Base-by-base conservation (phyloP, 2,113 vertebrate genomes). In the Furnarius figulus region DNA sequence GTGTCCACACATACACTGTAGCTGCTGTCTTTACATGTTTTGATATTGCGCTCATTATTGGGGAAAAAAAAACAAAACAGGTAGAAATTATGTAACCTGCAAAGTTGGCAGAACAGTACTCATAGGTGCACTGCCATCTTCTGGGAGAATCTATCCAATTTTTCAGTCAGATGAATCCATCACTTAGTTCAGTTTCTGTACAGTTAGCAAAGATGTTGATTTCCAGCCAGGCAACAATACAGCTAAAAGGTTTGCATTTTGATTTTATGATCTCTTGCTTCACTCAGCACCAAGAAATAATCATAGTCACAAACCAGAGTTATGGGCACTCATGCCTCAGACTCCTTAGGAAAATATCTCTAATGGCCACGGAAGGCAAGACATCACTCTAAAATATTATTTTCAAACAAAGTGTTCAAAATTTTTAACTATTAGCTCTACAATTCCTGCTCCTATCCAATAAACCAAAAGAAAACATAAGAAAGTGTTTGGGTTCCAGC, bases 61-160 rank as follows among this genome's bases (percentile, higher is more conserved):
- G 8, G n/a, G n/a, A n/a, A n/a, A n/a, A n/a, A n/a, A n/a, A n/a
- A 20, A 77, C 86, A 59, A 55, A 28, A 42, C 40, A 63, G 14
- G 25, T 73, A 76, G 9, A 70, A 81, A 83, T 44, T 0, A 23
- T 6, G 20, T 2, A 50, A 56, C 2, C 65, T 89, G 33, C 18
- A 85, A 81, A 75, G 24, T 15, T 83, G 90, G 30, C 40, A 86
- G 65, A 93, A 86, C 44, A 72, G 22, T 88, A 49, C 25, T 74
- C 44, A 78, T 35, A 87, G 25, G 92, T 90, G 76, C 79, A 94
- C 76, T 96, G 95, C 92, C 95, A 95, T 87, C 88, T 96, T 96
- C 93, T 91, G 90, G 93, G 83, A 83, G 52, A 93, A 86, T 37
- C 56, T 61, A 58, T 72, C 47, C 37, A 59, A 21, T 27, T 94